A percentile compares a stretch with the other conserved stretches of the same genome.
Conservation (phyloP, 1,140 invertebrate genomes). For the Carcinoscorpius rotundicauda region DNA sequence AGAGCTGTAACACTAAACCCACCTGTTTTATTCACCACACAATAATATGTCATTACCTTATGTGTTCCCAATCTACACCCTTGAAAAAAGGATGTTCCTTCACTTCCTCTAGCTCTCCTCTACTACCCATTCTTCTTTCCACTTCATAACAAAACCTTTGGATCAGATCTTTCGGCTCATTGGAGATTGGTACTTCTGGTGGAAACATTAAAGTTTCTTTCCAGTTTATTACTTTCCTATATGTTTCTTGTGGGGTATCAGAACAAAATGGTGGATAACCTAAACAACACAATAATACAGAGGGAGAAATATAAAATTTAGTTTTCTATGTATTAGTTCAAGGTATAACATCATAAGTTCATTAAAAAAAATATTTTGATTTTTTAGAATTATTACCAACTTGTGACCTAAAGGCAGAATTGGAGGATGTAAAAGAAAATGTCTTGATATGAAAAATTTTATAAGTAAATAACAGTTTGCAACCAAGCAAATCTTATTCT, state of each 20-base stretch:
- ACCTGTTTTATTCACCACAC: too few relatives aligned
- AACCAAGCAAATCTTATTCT: too few relatives aligned
- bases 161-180: constrained; percentile 44
- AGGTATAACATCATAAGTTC: too few relatives aligned
- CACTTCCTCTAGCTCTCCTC: constrained; percentile 58
- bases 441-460: too few relatives aligned
- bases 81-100: constrained; percentile 95
- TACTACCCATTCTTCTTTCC: constrained; percentile 54
- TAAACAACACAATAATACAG: constrained; percentile 28
- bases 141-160: constrained; percentile 79
- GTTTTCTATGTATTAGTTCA: too few relatives aligned
- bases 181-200: constrained; percentile 95
- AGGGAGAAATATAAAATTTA: too few relatives aligned
- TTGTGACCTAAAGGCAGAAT: too few relatives aligned
- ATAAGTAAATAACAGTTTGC: too few relatives aligned
- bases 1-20: too few relatives aligned
- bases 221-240: constrained; percentile 99
- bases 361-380: too few relatives aligned
- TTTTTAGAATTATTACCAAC: too few relatives aligned
- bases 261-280: constrained; percentile 98
- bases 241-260: constrained; percentile 97
- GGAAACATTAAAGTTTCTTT: constrained; percentile 93
- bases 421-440: too few relatives aligned
- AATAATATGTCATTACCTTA: constrained; percentile 31
- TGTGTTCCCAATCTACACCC: constrained; percentile 95